Percentiles rank a stretch among this genome's conserved stretches.
These are phyloP conservation scores for Alexandromys fortis DNA, from an alignment of 2,113 vertebrate species.

Conservation along the genomic window DNA sequence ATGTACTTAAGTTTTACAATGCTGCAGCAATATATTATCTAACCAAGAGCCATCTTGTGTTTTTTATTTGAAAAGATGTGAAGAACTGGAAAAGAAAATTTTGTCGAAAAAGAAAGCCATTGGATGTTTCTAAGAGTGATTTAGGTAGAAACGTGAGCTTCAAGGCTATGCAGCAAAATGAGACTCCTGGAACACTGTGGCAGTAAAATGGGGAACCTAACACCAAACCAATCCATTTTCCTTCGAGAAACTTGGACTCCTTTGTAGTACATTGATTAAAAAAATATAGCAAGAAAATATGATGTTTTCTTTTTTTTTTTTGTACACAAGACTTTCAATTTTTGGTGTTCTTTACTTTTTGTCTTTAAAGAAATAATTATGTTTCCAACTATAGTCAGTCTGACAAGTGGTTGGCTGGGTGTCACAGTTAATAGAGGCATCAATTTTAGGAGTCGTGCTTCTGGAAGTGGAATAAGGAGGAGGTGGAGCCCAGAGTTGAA, in stretches of 20 bases:
- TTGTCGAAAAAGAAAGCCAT: neutral
- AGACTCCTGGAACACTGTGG: neutral
- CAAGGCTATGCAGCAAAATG: neutral
- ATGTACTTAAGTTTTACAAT: neutral
- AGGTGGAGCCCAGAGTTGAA: conserved; percentile 44
- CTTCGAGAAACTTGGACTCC: neutral
- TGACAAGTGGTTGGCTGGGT: neutral
- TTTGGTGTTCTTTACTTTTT: conserved; percentile 40
- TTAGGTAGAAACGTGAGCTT: neutral
- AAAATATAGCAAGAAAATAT: neutral
- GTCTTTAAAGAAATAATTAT: conserved; percentile 45
- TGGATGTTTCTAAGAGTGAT: neutral
- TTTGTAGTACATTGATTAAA: neutral
- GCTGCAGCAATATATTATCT: neutral
- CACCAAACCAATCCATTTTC: neutral
- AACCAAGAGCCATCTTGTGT: neutral
- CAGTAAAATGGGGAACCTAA: neutral
- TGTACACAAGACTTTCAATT: neutral
- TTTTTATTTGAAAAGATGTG: neutral
- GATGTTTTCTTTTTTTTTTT: neutral
- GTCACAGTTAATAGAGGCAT: conserved; percentile 62
- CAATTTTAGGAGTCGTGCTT: conserved; percentile 52
- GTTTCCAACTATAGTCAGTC: conserved; percentile 45
- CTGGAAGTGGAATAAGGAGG: conserved; percentile 65
- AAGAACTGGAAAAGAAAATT: conserved; percentile 34